Percentiles rank a stretch among this genome's conserved stretches.
Evolutionary conservation across 1,140 invertebrate species (phyloP).

Genomic region (Drosophila takahashii): DNA sequence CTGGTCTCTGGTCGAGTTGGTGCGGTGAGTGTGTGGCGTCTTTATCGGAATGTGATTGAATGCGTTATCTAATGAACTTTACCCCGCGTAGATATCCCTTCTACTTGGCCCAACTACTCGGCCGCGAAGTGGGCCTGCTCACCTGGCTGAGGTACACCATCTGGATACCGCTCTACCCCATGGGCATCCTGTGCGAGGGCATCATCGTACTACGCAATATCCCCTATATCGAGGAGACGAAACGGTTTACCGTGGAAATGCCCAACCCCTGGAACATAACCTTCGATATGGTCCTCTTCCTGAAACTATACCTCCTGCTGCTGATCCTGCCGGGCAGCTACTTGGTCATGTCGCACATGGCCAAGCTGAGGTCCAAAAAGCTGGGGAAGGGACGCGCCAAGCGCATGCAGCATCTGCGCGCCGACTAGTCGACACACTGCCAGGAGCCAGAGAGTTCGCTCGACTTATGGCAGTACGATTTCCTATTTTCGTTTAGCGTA

Average conservation of each 20-base stretch:
- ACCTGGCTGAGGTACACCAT: conserved; percentile 97
- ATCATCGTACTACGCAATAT: conserved; percentile 92
- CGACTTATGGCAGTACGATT: conserved; percentile 6
- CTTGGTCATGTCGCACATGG: conserved; percentile 92
- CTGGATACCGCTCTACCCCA: conserved; percentile 96
- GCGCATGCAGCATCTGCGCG: conserved; percentile 32
- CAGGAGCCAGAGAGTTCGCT: conserved; percentile 4
- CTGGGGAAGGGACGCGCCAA: conserved; percentile 82
- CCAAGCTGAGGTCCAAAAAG: conserved; percentile 88
- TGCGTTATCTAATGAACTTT: conserved; percentile 1
- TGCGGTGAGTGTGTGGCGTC: conserved; percentile 87
- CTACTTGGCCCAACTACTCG: conserved; percentile 93
- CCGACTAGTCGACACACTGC: conserved; percentile 35
- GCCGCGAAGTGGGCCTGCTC: conserved; percentile 90
- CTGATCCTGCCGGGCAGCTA: conserved; percentile 91
- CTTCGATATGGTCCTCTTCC: conserved; percentile 93
- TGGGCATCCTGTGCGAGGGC: conserved; percentile 95
- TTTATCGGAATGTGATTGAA: background rate
- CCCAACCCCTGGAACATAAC: conserved; percentile 95
- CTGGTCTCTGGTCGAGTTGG: conserved; percentile 92
- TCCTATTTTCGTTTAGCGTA: conserved; percentile 24
- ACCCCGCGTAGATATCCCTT: conserved; percentile 91
- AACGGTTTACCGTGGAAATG: conserved; percentile 90
- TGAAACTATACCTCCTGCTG: conserved; percentile 92
- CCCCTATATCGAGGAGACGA: conserved; percentile 95